phyloP scores from a whole-genome alignment of 2,797 vertebrate species.

The Nyctalus aviator region DNA sequence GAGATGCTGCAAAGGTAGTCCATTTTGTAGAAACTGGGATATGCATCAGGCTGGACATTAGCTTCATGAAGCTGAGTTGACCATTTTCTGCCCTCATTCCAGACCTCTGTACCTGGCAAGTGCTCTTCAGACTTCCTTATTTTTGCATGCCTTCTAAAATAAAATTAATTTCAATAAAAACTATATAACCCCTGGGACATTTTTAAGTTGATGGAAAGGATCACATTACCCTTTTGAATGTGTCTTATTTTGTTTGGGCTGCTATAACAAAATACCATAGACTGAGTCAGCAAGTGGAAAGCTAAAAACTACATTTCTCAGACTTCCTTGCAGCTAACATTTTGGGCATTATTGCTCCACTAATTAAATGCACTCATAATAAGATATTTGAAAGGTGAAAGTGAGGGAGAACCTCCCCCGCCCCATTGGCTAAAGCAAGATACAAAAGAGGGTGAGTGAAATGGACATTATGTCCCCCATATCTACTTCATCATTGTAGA shows the following conservation, averaged over 20 bases:
- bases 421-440: not conserved
- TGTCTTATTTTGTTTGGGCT: not conserved
- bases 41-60: not conserved
- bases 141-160: not conserved
- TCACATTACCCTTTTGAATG: constrained; percentile 18
- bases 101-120: not conserved
- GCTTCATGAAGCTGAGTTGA: not conserved
- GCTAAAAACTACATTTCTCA: constrained; percentile 28
- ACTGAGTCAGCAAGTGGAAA: not conserved
- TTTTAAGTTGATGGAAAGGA: constrained; percentile 3
- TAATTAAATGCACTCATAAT: not conserved
- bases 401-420: not conserved
- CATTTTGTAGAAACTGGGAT: constrained; percentile 9
- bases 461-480: not conserved
- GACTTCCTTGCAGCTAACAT: not conserved
- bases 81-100: not conserved
- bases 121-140: not conserved
- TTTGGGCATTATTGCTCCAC: not conserved
- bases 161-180: constrained; percentile 59
- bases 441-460: not conserved
- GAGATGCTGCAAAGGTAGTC: not conserved
- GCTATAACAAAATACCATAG: not conserved
- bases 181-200: not conserved
- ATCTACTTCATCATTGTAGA: no score
- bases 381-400: not conserved